Conservation (phyloP, 2,888 invertebrate genomes). For the Cephus nigrinus region DNA sequence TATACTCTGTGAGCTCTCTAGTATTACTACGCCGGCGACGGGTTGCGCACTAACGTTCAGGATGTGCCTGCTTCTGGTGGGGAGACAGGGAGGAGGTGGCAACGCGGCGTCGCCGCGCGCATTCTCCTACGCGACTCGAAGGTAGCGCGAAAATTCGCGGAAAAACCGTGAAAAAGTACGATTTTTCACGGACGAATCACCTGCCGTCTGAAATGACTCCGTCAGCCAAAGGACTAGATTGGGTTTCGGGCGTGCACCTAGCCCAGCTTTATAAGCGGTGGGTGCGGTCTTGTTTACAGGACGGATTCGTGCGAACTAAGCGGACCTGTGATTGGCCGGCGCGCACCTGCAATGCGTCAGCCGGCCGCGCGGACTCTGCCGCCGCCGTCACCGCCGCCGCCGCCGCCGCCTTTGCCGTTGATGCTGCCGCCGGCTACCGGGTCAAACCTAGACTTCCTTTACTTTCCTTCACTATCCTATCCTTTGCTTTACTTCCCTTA, state of each 20-base stretch:
- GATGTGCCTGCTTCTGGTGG: constrained; percentile 35
- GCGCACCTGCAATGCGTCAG: constrained; percentile 91
- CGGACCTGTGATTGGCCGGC: constrained; percentile 80
- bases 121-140: constrained; percentile 50
- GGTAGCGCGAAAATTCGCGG: constrained; percentile 37
- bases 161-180: constrained; percentile 28
- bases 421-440: constrained; percentile 64
- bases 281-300: constrained; percentile 78
- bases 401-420: constrained; percentile 65
- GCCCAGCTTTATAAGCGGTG: constrained; percentile 25
- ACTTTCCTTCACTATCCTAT: constrained; percentile 9
- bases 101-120: constrained; percentile 29
- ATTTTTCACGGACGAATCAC: neutral
- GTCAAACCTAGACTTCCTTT: constrained; percentile 55
- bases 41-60: constrained; percentile 69
- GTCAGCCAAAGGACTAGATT: neutral
- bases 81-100: constrained; percentile 9
- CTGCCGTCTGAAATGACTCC: neutral
- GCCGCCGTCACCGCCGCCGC: constrained; percentile 70
- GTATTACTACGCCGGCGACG: constrained; percentile 65
- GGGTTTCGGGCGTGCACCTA: constrained; percentile 49
- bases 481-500: neutral
- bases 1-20: constrained; percentile 42
- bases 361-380: constrained; percentile 66
- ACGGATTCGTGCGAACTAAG: constrained; percentile 69